These are phyloP conservation scores for Laodelphax striatellus DNA, from an alignment of 1,140 invertebrate species.

Conservation along the genomic window DNA sequence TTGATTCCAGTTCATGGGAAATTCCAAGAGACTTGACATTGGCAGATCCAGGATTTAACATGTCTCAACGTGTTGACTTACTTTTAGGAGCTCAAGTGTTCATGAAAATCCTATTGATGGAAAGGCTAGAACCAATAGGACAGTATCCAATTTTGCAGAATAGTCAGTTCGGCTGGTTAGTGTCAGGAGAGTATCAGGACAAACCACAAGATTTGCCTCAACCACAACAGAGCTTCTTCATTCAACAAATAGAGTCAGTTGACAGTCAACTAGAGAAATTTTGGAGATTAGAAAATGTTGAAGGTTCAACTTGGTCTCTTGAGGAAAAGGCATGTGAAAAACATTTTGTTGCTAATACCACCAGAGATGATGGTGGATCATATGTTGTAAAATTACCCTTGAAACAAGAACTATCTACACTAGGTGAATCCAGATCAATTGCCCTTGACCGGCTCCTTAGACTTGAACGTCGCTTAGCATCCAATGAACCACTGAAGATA, in stretches of 20 bases:
- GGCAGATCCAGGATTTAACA: background rate
- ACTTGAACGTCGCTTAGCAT: background rate
- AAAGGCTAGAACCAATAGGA: background rate
- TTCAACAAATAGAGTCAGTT: background rate
- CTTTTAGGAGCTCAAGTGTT: background rate
- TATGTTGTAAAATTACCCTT: conserved; percentile 13
- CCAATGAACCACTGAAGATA: background rate
- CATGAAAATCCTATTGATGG: background rate
- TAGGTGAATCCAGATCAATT: conserved; percentile 5
- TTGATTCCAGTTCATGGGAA: background rate
- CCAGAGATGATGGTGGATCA: background rate
- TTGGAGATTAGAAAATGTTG: conserved; percentile 1
- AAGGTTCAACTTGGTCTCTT: background rate
- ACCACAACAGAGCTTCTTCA: background rate
- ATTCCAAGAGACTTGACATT: background rate
- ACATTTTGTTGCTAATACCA: conserved; percentile 6
- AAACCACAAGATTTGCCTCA: background rate
- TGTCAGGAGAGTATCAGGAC: background rate
- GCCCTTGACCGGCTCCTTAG: background rate
- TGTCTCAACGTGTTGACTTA: background rate
- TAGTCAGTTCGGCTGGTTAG: background rate
- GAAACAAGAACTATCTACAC: background rate
- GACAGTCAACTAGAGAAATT: background rate
- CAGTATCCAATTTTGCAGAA: background rate
- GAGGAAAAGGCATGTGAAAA: conserved; percentile 7